A percentile compares a stretch with the other conserved stretches of the same genome.
Conservation (phyloP, 2,797 vertebrate species). For the Scleropages formosus region DNA sequence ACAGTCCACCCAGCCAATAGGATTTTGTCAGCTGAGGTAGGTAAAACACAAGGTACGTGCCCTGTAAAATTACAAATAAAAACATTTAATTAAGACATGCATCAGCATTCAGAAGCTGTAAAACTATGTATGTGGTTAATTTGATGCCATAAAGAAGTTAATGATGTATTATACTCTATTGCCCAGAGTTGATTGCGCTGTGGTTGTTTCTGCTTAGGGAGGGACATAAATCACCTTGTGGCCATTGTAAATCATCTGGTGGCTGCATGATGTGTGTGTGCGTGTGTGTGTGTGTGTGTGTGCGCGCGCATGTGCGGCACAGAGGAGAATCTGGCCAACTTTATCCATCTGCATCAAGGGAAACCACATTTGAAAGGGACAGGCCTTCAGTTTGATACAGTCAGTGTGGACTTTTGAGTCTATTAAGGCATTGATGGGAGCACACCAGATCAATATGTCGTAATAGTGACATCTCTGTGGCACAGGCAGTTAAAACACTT, state of each 20-base stretch:
- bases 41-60: not conserved
- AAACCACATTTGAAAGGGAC: not conserved
- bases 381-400: not conserved
- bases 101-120: conserved; percentile 17
- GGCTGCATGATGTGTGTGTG: not conserved
- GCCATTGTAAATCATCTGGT: not conserved
- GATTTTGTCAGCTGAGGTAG: not conserved
- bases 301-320: not conserved
- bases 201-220: not conserved
- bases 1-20: conserved; percentile 7
- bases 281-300: too few species aligned
- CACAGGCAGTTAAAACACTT: not conserved
- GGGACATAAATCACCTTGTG: conserved; percentile 21
- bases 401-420: not conserved
- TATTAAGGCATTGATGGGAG: conserved; percentile 28
- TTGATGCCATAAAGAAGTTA: conserved; percentile 22
- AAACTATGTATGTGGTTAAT: conserved; percentile 28
- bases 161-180: conserved; percentile 20
- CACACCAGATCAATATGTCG: not conserved
- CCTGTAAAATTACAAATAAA: conserved; percentile 16
- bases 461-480: not conserved
- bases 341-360: not conserved
- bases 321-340: too few species aligned
- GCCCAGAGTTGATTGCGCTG: conserved; percentile 15
- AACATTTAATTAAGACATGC: conserved; percentile 22